These are phyloP conservation scores for Eupsilia transversa DNA, from an alignment of 2,888 invertebrate species.

Conservation along the genomic window DNA sequence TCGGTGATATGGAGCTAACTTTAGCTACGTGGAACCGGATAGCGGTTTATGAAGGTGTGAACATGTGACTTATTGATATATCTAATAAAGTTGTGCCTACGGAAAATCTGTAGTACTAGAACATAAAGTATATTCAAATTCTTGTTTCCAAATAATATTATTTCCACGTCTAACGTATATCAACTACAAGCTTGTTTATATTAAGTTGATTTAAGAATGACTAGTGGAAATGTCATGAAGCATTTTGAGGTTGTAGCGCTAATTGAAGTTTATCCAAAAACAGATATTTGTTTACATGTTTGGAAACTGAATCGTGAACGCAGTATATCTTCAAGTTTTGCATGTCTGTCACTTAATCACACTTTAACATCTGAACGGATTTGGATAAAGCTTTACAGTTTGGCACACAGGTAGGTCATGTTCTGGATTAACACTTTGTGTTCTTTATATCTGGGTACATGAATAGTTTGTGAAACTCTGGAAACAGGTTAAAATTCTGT, in stretches of 20 bases:
- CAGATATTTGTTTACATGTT: background rate
- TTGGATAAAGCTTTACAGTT: background rate
- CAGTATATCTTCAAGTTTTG: background rate
- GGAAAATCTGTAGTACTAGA: background rate
- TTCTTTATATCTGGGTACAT: background rate
- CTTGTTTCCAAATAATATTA: background rate
- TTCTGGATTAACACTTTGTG: background rate
- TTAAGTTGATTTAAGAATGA: background rate
- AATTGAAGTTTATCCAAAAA: background rate
- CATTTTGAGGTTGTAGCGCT: background rate
- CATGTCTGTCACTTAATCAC: no score
- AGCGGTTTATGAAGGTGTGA: slow-evolving; percentile 1
- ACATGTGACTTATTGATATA: background rate
- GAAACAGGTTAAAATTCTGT: background rate
- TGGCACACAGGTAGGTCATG: background rate
- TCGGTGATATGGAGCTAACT: slow-evolving; percentile 55
- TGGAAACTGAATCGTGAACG: background rate
- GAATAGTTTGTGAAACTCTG: background rate
- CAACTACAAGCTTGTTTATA: background rate
- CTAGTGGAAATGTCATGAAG: background rate
- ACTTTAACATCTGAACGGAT: background rate
- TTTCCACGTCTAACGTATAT: background rate
- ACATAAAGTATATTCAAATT: background rate
- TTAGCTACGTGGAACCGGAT: background rate
- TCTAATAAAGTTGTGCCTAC: background rate